phyloP scores from a whole-genome alignment of 1,140 invertebrate species.

The Hermetia illucens region DNA sequence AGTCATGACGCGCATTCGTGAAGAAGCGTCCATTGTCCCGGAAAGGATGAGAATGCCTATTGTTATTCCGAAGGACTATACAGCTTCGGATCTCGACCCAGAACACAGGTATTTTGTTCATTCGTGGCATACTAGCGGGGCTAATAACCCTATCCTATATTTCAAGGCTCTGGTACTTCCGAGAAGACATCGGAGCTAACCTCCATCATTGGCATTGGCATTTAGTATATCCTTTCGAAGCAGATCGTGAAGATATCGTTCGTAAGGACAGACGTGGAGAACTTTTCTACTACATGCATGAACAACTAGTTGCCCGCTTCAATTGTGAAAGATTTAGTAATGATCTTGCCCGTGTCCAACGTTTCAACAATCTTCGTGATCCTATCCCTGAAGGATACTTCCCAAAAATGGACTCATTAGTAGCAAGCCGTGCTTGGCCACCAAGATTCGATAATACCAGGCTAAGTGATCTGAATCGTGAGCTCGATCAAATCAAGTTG shows the following conservation, averaged over 20 bases:
- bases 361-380: slow-evolving; percentile 11
- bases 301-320: slow-evolving; percentile 37
- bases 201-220: slow-evolving; percentile 46
- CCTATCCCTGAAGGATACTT: slow-evolving; percentile 21
- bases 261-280: slow-evolving; percentile 43
- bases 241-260: slow-evolving; percentile 27
- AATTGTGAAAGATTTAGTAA: slow-evolving; percentile 23
- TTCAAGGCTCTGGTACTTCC: slow-evolving; percentile 35
- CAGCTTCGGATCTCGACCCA: slow-evolving; percentile 42
- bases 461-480: slow-evolving; percentile 12
- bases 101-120: slow-evolving; percentile 42
- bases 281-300: slow-evolving; percentile 47
- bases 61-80: slow-evolving; percentile 52
- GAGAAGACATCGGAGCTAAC: slow-evolving; percentile 43
- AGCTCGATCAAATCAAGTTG: slow-evolving; percentile 10
- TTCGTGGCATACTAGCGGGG: slow-evolving; percentile 49
- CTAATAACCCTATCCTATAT: slow-evolving; percentile 7
- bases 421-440: slow-evolving; percentile 32
- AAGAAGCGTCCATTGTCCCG: slow-evolving; percentile 20
- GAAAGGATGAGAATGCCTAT: slow-evolving; percentile 29
- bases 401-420: slow-evolving; percentile 17
- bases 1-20: slow-evolving; percentile 30
- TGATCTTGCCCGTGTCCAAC: slow-evolving; percentile 12
- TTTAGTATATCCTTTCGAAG: slow-evolving; percentile 35
- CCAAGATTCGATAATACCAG: slow-evolving; percentile 23